Evolutionary conservation across 2,888 invertebrate species (phyloP).

Genomic region (Imbricaverruca yamaguchii): DNA sequence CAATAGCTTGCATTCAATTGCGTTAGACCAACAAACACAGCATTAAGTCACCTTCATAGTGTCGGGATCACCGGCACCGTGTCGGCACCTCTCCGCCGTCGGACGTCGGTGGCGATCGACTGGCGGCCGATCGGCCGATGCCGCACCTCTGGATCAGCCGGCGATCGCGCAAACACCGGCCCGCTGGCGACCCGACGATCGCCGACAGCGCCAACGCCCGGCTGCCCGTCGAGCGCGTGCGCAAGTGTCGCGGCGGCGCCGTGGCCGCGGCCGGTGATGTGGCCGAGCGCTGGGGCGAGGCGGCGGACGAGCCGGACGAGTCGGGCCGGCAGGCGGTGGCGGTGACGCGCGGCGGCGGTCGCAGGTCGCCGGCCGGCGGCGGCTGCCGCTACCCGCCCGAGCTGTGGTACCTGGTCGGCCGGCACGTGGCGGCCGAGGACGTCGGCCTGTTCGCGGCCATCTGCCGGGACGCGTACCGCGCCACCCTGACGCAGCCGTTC

Average conservation of each 20-base stretch:
- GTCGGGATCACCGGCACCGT: too few relatives aligned
- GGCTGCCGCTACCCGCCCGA: slow-evolving; percentile 14
- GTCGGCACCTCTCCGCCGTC: background rate
- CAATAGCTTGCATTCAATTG: too few relatives aligned
- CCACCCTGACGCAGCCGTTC: background rate
- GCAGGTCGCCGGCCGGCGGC: background rate
- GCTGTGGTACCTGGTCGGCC: slow-evolving; percentile 14
- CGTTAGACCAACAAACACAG: too few relatives aligned
- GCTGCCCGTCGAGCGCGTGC: background rate
- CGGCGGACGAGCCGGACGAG: background rate
- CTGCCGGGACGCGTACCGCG: slow-evolving; percentile 19
- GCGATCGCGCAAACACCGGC: background rate
- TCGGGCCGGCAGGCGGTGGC: background rate
- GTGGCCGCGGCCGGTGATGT: background rate
- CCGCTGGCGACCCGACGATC: background rate
- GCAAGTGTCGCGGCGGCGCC: background rate
- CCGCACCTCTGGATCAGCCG: background rate
- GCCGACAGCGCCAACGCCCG: slow-evolving; percentile 13
- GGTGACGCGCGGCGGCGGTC: background rate
- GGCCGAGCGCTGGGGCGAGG: background rate
- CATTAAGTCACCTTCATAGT: too few relatives aligned
- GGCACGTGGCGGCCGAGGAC: slow-evolving; percentile 19
- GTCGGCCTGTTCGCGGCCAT: slow-evolving; percentile 2
- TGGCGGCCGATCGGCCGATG: background rate
- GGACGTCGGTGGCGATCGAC: background rate